Percentiles rank a stretch among this genome's conserved stretches.
phyloP scores from a whole-genome alignment of 1,140 invertebrate genomes.

The Bombus confusus region DNA sequence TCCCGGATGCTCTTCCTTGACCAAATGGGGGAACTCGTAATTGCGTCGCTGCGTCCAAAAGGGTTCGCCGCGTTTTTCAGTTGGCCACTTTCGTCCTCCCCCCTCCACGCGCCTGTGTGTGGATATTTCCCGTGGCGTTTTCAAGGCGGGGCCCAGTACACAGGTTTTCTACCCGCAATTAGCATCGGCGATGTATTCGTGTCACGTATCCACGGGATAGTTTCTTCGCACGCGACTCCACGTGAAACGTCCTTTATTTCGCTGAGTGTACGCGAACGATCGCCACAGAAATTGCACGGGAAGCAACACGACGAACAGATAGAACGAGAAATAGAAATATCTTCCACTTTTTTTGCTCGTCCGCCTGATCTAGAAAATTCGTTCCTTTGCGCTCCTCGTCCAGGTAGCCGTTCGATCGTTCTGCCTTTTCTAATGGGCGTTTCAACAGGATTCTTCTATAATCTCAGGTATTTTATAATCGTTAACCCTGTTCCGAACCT shows the following conservation, averaged over 20 bases:
- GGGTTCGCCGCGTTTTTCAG: background rate
- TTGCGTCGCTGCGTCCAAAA: background rate
- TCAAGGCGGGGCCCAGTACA: slow-evolving; percentile 2
- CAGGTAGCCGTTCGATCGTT: background rate
- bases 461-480: background rate
- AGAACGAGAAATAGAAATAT: slow-evolving; percentile 51
- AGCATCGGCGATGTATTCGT: slow-evolving; percentile 54
- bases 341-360: slow-evolving; percentile 1
- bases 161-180: slow-evolving; percentile 49
- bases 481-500: background rate
- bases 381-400: slow-evolving; percentile 13
- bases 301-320: slow-evolving; percentile 33
- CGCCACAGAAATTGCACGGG: slow-evolving; percentile 35
- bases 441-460: background rate
- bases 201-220: slow-evolving; percentile 56
- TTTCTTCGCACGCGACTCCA: slow-evolving; percentile 56
- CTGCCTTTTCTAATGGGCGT: background rate
- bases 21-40: background rate
- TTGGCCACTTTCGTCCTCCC: background rate
- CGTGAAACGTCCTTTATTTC: slow-evolving; percentile 41
- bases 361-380: slow-evolving; percentile 12
- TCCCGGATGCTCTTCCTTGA: background rate
- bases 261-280: slow-evolving; percentile 30
- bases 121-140: slow-evolving; percentile 30
- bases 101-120: too few species aligned